Evolutionary conservation across 2,888 invertebrate genomes (phyloP).

Genomic region (Rhagonycha fulva): DNA sequence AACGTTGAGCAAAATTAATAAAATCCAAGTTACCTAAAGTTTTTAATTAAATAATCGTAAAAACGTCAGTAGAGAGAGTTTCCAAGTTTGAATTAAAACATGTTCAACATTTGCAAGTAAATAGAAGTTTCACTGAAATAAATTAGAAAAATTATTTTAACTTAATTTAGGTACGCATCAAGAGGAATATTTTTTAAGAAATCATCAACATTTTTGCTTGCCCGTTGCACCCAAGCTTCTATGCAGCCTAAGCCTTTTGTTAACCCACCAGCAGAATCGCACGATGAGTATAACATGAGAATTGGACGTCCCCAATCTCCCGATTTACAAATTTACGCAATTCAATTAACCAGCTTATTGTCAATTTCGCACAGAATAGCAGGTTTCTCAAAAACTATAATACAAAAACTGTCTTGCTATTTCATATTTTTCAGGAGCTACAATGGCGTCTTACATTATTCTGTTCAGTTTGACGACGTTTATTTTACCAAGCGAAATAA

Average conservation of each 20-base stretch:
- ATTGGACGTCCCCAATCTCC: slow-evolving; percentile 82
- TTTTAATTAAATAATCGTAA: not conserved
- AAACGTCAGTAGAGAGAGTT: not conserved
- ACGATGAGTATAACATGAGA: slow-evolving; percentile 73
- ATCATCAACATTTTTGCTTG: not conserved
- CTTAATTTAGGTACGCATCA: not conserved
- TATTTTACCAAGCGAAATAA: slow-evolving; percentile 64
- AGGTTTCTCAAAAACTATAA: slow-evolving; percentile 52
- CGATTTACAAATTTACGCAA: slow-evolving; percentile 83
- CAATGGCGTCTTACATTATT: slow-evolving; percentile 61
- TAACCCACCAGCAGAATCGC: slow-evolving; percentile 37
- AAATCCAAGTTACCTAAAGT: not conserved
- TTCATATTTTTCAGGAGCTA: slow-evolving; percentile 57
- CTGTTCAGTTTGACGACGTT: slow-evolving; percentile 65
- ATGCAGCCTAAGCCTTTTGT: not conserved
- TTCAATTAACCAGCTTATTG: slow-evolving; percentile 76
- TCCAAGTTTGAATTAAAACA: not conserved
- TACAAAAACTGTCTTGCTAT: not conserved
- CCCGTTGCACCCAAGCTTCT: not conserved
- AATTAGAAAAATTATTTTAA: not conserved
- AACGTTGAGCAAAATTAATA: not conserved
- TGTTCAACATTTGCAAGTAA: not conserved
- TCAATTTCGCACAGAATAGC: slow-evolving; percentile 86
- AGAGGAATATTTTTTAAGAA: not conserved
- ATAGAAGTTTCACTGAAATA: no score